Evolutionary conservation across 2,113 vertebrate species (phyloP).

Genomic region (Nannospalax galili): DNA sequence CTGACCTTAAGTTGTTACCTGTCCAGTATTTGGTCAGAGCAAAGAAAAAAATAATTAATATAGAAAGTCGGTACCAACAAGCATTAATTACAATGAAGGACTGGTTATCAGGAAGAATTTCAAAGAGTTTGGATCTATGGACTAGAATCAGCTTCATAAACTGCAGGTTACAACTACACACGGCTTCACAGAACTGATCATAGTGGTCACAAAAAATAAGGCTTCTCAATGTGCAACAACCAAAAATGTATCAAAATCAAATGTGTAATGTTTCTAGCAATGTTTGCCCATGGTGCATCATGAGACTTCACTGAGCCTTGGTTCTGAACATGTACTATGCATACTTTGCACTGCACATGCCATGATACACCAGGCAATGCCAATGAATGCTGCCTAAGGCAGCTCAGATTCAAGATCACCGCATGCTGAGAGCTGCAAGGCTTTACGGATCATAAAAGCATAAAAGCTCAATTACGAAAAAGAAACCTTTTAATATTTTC

Average conservation of each 20-base stretch:
- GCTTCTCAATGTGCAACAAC: background rate
- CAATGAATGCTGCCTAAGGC: background rate
- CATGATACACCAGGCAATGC: background rate
- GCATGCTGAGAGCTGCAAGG: background rate
- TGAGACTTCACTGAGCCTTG: background rate
- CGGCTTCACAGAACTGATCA: background rate
- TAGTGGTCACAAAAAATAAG: background rate
- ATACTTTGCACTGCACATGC: background rate
- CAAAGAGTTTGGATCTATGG: background rate
- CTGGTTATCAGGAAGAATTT: background rate
- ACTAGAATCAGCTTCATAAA: background rate
- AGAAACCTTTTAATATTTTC: background rate
- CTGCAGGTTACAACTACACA: background rate
- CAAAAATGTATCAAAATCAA: background rate
- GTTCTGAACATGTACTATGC: background rate
- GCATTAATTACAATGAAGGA: no score
- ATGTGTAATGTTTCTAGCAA: background rate
- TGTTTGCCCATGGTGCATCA: no score
- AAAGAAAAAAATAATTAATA: background rate
- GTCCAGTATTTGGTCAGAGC: background rate
- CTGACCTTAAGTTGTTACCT: background rate
- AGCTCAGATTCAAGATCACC: background rate
- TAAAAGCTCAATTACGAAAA: background rate
- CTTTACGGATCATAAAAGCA: background rate
- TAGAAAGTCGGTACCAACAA: background rate